Base-by-base conservation (phyloP, 2,797 vertebrate species). In the Natrix natrix region DNA sequence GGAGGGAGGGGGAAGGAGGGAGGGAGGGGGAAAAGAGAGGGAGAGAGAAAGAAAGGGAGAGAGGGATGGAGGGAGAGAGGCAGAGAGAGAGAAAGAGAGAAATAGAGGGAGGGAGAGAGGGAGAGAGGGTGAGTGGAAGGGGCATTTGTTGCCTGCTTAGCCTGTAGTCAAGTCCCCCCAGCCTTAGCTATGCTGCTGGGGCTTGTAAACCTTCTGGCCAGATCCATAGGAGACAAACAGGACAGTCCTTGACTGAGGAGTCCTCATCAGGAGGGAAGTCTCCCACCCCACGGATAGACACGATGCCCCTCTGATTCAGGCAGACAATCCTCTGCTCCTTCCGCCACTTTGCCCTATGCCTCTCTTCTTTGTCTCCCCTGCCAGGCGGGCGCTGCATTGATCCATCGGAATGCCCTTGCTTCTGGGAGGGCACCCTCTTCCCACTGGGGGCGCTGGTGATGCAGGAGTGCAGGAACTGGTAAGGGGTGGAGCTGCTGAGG, bases 391-490 rank as follows among this genome's bases (percentile, higher is more conserved):
- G 92, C 95, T 99, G 99, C 92, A 94, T 99, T 0, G 66, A 94
- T 54, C 96, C 96, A 0, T 60, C 96, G 0, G 95, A 97, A 94
- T 99, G 99, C 95, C 98, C 98, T 0, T 99, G 99, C 94, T 98
- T 98, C 93, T 99, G 97, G 98, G 97, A 98, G 0, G 98, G 97
- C 22, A 98, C 97, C 10, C 93, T 98, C 94, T 99, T 99, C 96
- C 99, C 98, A 0, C 95, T 98, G 0, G 98, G 98, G 2, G 94
- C 98, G 0, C 78, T 59, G 12, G 95, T 99, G 91, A 97, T 91
- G 91, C 98, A 98, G 43, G 96, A 97, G 94, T 99, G 99, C 89
- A 97, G 98, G 96, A 99, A 98, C 98, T 99, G 99, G 98, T 99
- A 91, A 95, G 57, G 5, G 1, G 0, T 17, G 5, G 20, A 10